Base-by-base conservation (phyloP, 1,140 invertebrate genomes). In the Trinorchestia longiramus region DNA sequence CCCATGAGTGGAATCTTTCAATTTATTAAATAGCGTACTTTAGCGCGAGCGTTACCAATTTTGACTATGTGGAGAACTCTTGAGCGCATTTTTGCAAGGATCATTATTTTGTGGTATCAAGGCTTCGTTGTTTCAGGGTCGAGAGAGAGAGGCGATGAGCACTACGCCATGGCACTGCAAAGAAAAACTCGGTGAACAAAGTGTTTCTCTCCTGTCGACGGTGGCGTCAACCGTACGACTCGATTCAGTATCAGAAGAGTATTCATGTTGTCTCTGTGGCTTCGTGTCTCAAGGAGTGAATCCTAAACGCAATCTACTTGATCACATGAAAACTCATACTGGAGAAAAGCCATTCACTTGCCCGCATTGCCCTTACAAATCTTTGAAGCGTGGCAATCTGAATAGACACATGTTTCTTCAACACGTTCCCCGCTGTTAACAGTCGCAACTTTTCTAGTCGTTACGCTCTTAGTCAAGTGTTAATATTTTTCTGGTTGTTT, bases 331-430 rank as follows among this genome's bases (percentile, higher is more conserved):
- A 95, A 96, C 96, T 19, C 98, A 99, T 97, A 98, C 98, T 19
- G 98, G 98, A 77, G 98, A 98, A 90, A 98, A 98, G 96, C 98
- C 98, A 0, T 98, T 98, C 97, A 97, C 98, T 92, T 98, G 98
- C 97, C 98, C 98, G 15, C 97, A 98, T 96, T 98, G 98, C 97
- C 97, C 97, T 23, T 98, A 98, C 97, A 96, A 88, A 42, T 96
- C 95, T 87, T 44, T 91, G 4, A 96, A 92, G 45, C 87, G 47
- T 45, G 95, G 90, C 36, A 96, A 88, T 28, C 77, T 96, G 43
- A 96, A 96, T 43, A 90, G 47, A 6, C 95, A 96, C 44, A 57
- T 96, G 19, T 43, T 91, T 23, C 87, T 87, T 91, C 87, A 96
- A 90, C 95, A 96, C 88, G 88, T 43, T 90, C 41, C 88, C 36